Evolutionary conservation across 2,797 vertebrate genomes (phyloP), one percentile per base, ranked within the genome.

Genomic region (Nyctalus aviator): DNA sequence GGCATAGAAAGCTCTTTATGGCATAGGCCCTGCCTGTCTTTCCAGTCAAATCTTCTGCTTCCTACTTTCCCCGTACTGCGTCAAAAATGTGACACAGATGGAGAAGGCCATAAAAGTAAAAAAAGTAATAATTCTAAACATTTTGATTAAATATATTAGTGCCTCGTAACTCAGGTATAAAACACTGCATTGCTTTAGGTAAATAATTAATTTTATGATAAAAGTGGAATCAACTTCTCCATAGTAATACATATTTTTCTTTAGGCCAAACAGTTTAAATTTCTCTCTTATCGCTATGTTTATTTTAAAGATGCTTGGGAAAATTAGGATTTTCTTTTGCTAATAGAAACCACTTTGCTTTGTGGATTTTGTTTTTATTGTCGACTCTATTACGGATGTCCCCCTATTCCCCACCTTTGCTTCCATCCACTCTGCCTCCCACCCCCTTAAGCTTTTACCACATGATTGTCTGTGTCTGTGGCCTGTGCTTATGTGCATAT

Each of bases 211-310:
- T 89, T 79, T 91, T 96, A 77, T 76, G 44, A 17, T 91, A 81
- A 85, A 75, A 79, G n/a, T 57, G 0, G 82, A 77, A 35, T 95
- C 84, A 88, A 15, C 93, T 94, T 94, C 66, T 95, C 92, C 69
- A 76, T 94, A 55, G 27, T 78, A 59, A 83, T 82, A 73, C 64
- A 32, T 76, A 59, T 46, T 68, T 93, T 88, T 75, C n/a, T 84
- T 66, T 55, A 76, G 35, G 82, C 41, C 48, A 83, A 41, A 8
- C 27, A 44, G 13, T 85, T 85, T 85, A 62, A 82, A 75, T 27
- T 3, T 66, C 37, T 79, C 5, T 50, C 64, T 88, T 84, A 79
- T 53, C 20, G 10, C 88, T 83, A 23, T 32, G 8, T 46, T 69
- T 72, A 89, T 75, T 87, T 62, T 83, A 84, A 69, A 66, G 8